These are phyloP conservation scores for Bufo gargarizans DNA, from an alignment of 2,113 vertebrate species.

Conservation along the genomic window DNA sequence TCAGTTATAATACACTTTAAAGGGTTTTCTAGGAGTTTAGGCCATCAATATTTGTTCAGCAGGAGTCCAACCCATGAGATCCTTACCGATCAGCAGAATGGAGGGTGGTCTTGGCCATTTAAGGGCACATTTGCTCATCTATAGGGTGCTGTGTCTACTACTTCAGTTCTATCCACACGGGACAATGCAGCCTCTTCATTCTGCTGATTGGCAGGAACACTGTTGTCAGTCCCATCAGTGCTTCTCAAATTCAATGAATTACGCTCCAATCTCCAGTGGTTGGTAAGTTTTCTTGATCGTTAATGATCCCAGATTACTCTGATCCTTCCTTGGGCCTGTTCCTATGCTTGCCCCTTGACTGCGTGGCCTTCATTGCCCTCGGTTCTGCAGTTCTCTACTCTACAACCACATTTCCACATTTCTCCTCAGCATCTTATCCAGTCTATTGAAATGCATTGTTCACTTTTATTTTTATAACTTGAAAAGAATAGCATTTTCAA, in stretches of 20 bases:
- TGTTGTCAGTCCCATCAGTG: no score
- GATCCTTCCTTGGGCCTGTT: no score
- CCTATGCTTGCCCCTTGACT: background rate
- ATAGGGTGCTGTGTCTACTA: background rate
- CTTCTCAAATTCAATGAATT: no score
- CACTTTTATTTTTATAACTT: constrained; percentile 28
- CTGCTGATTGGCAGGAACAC: no score
- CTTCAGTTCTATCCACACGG: background rate
- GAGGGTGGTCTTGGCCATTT: background rate
- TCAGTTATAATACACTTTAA: no score
- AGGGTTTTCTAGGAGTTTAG: no score
- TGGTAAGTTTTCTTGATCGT: background rate
- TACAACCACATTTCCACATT: background rate
- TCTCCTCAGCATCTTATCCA: background rate
- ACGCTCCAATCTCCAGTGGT: no score
- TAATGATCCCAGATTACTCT: background rate
- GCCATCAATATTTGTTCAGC: no score
- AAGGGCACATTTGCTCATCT: background rate
- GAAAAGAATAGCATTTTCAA: constrained; percentile 32
- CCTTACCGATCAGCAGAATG: no score
- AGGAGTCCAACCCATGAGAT: no score
- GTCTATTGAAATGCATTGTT: constrained; percentile 29
- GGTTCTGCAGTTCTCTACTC: background rate
- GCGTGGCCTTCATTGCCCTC: background rate
- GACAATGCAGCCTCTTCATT: background rate